Conservation (phyloP, 2,888 invertebrate species). For the Lasius platythorax region DNA sequence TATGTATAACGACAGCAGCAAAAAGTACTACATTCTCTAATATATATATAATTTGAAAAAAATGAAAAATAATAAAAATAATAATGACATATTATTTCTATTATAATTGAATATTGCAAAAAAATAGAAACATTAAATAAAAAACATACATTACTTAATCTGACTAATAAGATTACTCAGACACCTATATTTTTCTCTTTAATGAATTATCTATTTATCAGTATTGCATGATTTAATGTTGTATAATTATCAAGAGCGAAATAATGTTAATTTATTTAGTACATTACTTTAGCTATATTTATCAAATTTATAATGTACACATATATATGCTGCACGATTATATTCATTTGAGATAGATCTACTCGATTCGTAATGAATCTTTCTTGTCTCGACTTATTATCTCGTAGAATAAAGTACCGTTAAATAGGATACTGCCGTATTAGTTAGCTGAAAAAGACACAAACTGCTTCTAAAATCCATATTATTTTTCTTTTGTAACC, state of each 20-base stretch:
- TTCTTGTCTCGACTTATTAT: not conserved
- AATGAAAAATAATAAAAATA: not conserved
- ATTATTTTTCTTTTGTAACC: not conserved
- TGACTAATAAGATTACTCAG: not conserved
- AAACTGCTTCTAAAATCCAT: not conserved
- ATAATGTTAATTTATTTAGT: not conserved
- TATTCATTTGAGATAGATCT: not conserved
- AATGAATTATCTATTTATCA: not conserved
- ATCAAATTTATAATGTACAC: not conserved
- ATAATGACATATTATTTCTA: not conserved
- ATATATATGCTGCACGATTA: not conserved
- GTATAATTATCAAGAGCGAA: not conserved
- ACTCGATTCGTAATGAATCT: not conserved
- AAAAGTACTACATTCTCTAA: not conserved
- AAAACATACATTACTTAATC: not conserved
- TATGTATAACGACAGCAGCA: not conserved
- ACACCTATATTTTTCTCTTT: not conserved
- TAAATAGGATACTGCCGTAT: slow-evolving; percentile 38
- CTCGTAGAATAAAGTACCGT: slow-evolving; percentile 24
- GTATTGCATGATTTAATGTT: not conserved
- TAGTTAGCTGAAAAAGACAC: slow-evolving; percentile 12
- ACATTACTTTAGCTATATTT: not conserved
- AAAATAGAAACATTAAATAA: not conserved
- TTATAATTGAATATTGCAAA: not conserved
- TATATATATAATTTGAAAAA: not conserved